phyloP scores from a whole-genome alignment of 1,140 invertebrate genomes.

The Triops longicaudatus region DNA sequence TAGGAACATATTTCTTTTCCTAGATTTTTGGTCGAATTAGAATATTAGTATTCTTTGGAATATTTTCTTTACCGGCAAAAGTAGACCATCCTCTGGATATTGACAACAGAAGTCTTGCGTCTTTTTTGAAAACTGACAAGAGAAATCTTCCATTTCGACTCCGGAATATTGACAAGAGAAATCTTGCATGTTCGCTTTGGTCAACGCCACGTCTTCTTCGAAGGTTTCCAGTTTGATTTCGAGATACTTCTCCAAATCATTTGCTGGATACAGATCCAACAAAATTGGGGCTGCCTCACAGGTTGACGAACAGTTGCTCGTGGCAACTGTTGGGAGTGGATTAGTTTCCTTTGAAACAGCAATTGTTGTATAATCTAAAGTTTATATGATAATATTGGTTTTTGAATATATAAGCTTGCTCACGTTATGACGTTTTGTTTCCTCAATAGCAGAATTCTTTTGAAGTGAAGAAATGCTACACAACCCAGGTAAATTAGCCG shows the following conservation, averaged over 20 bases:
- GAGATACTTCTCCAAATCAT: neutral
- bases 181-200: neutral
- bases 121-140: too few relatives aligned
- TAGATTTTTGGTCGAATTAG: too few relatives aligned
- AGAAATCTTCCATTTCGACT: conserved; percentile 22
- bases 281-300: neutral
- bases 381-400: neutral
- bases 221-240: neutral
- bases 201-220: neutral
- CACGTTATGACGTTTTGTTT: neutral
- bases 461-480: neutral
- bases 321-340: neutral
- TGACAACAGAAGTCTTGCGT: too few relatives aligned
- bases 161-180: neutral
- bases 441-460: neutral
- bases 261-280: neutral
- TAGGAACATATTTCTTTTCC: too few relatives aligned
- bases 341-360: neutral
- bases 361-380: neutral
- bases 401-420: neutral
- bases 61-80: too few relatives aligned
- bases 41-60: too few relatives aligned
- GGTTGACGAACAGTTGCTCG: neutral
- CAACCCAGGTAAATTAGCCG: neutral
- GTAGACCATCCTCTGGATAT: too few relatives aligned